Base-by-base conservation (phyloP, 2,888 invertebrate genomes). In the Trichopoda pennipes region DNA sequence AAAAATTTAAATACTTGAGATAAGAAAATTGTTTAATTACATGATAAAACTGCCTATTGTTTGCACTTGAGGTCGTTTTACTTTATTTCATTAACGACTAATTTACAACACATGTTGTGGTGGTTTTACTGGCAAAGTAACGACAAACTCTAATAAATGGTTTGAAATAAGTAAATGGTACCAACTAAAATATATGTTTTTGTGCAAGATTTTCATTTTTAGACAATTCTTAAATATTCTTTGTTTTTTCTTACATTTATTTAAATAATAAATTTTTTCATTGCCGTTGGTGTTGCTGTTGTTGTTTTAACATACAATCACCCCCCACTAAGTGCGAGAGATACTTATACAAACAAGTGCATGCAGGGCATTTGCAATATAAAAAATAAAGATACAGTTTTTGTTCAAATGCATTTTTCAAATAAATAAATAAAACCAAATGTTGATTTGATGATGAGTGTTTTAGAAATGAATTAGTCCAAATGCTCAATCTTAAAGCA, bases 21-120 rank as follows among this genome's bases (percentile, higher is more conserved):
- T 74, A 80, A 74, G 55, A 68, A 77, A 42, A 68, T 79, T 23
- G 73, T 79, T 79, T 68, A 56, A 63, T 61, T 61, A 51, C 73
- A 47, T 28, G 79, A 74, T 79, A 74, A 79, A 68, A 72, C 16
- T 17, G 28, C 32, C 44, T 69, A 32, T 32, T 56, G 17, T 53
- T 53, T 44, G 12, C 32, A 53, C 8, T 35, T 35, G 21, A 12
- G 49, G 7, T 19, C 21, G 12, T 38, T 32, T 42, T 38, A 38
- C 10, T 38, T 38, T 38, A 38, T 12, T 38, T 38, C 38, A 38
- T 21, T 60, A 66, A 21, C 35, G 21, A 38, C 12, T 42, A 55
- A 17, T 68, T 28, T 53, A 49, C 53, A 55, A 42, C 23, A 23
- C 38, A 23, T 55, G 42, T 68, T 68, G 51, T 55, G 42, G 21